Evolutionary conservation across 2,888 invertebrate species (phyloP).

Genomic region (Bruchidius siliquastri): DNA sequence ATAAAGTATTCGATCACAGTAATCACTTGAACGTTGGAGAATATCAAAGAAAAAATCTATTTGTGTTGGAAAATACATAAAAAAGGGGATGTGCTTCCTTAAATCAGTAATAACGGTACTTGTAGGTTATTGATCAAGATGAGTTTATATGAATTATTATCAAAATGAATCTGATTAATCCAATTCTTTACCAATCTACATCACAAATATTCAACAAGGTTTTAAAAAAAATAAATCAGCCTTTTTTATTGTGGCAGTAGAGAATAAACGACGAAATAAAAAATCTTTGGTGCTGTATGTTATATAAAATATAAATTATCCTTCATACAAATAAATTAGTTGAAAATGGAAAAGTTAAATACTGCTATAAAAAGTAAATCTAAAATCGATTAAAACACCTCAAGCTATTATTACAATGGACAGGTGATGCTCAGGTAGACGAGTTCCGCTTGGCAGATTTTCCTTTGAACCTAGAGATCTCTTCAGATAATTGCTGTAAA

Average conservation of each 20-base stretch:
- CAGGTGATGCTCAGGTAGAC: neutral
- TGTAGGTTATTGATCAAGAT: too few species aligned
- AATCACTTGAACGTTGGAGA: too few species aligned
- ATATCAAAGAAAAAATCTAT: too few species aligned
- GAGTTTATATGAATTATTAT: too few species aligned
- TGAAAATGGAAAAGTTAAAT: neutral
- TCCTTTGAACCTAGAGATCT: constrained; percentile 14
- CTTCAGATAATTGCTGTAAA: constrained; percentile 13
- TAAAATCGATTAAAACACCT: neutral
- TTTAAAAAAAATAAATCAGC: neutral
- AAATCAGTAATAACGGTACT: too few species aligned
- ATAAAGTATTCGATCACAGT: too few species aligned
- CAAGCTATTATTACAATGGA: neutral
- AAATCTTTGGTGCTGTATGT: neutral
- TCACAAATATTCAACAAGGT: neutral
- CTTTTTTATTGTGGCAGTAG: neutral
- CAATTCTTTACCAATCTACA: neutral
- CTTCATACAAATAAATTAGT: neutral
- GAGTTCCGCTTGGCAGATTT: neutral
- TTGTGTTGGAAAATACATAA: too few species aligned
- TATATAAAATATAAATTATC: neutral
- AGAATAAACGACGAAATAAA: neutral
- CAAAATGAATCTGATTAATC: neutral
- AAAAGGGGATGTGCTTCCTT: too few species aligned
- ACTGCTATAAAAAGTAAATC: neutral